Base-by-base conservation (phyloP, 2,888 invertebrate genomes). In the Philonicus albiceps region DNA sequence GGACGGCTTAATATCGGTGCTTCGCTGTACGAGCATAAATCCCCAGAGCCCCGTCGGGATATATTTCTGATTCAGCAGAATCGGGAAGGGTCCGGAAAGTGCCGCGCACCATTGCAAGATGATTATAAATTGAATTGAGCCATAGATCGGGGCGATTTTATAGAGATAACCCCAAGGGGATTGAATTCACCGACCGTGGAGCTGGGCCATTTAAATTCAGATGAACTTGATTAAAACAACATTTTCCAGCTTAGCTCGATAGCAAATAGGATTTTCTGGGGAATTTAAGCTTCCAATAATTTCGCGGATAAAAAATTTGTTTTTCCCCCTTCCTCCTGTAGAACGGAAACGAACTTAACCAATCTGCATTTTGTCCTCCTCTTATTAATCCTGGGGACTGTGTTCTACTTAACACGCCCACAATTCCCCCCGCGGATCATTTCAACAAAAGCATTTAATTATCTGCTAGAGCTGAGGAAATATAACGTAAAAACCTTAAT, bases 391-490 rank as follows among this genome's bases (percentile, higher is more conserved):
- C 49, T 43, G n/a, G n/a, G 49, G 5, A n/a, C 49, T 49, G 6
- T 49, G n/a, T 5, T 49, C 49, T 49, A n/a, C 16, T 64, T 64
- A 64, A 64, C 64, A 27, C 64, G 64, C 27, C 22, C 64, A 64
- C 64, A 27, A 19, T 3, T 19, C 64, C 64, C 55, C 64, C 7
- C 3, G 22, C 8, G 64, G 22, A 64, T 64, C 76, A 76, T 37
- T 76, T 76, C 76, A 40, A 40, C 40, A 76, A 76, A 76, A 76
- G 40, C 76, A 76, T 40, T 76, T 34, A 76, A 76, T 76, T 76
- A 76, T 37, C 76, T 8, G 19, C 11, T 27, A 11, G 11, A 30
- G 22, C 78, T 30, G 22, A 16, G 40, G 19, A 43, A 43, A 30
- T 43, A n/a, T 27, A 30, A 78, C 22, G 22, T 78, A 43, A 43